Percentiles rank a stretch among this genome's conserved stretches.
These are phyloP conservation scores for Ischnus inquisitorius DNA, from an alignment of 2,888 invertebrate genomes.

Conservation along the genomic window DNA sequence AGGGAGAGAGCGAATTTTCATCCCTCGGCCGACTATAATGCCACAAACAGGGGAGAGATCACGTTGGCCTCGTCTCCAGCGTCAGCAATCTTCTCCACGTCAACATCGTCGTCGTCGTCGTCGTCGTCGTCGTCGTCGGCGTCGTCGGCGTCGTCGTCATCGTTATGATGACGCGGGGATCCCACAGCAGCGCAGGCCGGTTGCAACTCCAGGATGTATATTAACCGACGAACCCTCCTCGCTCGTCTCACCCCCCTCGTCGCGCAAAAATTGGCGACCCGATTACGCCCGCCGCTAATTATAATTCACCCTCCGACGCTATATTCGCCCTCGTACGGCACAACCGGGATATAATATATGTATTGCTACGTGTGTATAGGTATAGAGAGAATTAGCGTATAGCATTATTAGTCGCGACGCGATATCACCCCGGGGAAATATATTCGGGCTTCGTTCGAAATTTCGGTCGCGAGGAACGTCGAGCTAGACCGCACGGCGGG, in stretches of 20 bases:
- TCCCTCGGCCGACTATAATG: slow-evolving; percentile 45
- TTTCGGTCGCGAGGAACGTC: slow-evolving; percentile 46
- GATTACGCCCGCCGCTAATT: slow-evolving; percentile 67
- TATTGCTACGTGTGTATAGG: slow-evolving; percentile 1
- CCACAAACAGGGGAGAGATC: slow-evolving; percentile 36
- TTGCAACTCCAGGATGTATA: slow-evolving; percentile 59
- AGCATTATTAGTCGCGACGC: slow-evolving; percentile 52
- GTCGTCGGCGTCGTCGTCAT: slow-evolving; percentile 41
- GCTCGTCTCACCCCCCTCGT: slow-evolving; percentile 36
- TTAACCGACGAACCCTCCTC: slow-evolving; percentile 53
- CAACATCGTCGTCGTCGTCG: slow-evolving; percentile 41
- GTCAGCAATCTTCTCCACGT: slow-evolving; percentile 9
- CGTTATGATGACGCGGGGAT: slow-evolving; percentile 58
- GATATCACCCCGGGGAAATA: slow-evolving; percentile 63
- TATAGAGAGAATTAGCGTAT: slow-evolving; percentile 25
- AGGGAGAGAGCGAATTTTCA: slow-evolving; percentile 13
- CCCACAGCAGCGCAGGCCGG: slow-evolving; percentile 26
- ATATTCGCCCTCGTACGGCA: slow-evolving; percentile 39
- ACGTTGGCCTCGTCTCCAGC: slow-evolving; percentile 45
- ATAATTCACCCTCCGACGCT: slow-evolving; percentile 63
- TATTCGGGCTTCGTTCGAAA: slow-evolving; percentile 67
- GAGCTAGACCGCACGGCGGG: background rate
- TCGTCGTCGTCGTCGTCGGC: slow-evolving; percentile 32
- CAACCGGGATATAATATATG: background rate
- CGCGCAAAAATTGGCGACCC: slow-evolving; percentile 65